Conservation (phyloP, 2,113 vertebrate species). For the Clarias gariepinus region DNA sequence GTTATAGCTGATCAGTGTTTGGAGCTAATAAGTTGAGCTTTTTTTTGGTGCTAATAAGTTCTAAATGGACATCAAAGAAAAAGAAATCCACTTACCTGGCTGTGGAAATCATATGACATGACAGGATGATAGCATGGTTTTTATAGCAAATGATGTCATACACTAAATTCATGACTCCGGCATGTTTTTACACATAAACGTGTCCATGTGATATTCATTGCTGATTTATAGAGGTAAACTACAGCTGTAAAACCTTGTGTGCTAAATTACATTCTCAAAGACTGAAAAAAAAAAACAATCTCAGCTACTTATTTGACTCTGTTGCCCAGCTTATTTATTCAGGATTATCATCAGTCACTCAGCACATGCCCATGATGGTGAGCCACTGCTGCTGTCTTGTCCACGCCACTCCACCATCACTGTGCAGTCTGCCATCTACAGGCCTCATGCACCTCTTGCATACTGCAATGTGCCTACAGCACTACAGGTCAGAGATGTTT, state of each 20-base stretch:
- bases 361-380: slow-evolving; percentile 85
- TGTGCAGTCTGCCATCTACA: slow-evolving; percentile 88
- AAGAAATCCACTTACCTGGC: not conserved
- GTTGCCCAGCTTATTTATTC: slow-evolving; percentile 84
- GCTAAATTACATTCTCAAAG: not conserved
- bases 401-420: slow-evolving; percentile 92
- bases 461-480: slow-evolving; percentile 83
- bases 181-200: not conserved
- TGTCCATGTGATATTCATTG: not conserved
- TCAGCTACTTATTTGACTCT: slow-evolving; percentile 50
- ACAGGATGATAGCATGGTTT: not conserved
- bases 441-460: slow-evolving; percentile 69
- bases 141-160: not conserved
- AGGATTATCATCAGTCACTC: slow-evolving; percentile 92
- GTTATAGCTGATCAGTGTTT: too few species aligned
- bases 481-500: slow-evolving; percentile 78
- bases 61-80: not conserved
- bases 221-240: not conserved
- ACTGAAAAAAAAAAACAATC: not conserved
- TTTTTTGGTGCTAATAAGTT: not conserved
- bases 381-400: slow-evolving; percentile 83
- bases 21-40: too few species aligned
- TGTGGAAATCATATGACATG: not conserved
- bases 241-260: not conserved
- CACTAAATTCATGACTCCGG: not conserved